phyloP scores from a whole-genome alignment of 1,140 invertebrate species.

The Pogonomyrmex californicus region DNA sequence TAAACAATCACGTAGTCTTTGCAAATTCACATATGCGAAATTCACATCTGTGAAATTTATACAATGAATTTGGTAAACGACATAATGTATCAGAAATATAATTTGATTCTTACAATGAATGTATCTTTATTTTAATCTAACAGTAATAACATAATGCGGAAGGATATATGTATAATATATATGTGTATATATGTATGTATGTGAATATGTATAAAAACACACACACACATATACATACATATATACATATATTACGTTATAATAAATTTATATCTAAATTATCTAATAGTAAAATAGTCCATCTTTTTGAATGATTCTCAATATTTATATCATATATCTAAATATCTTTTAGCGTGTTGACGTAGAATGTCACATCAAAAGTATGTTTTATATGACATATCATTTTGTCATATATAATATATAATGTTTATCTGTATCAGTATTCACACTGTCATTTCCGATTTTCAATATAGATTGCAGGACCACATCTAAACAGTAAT shows the following conservation, averaged over 20 bases:
- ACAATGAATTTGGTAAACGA: conserved; percentile 41
- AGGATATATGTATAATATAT: conserved; percentile 55
- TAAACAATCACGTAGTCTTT: conserved; percentile 4
- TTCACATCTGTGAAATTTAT: not conserved
- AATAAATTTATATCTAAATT: conserved; percentile 68
- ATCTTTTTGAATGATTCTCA: conserved; percentile 66
- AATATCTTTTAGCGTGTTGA: conserved; percentile 67
- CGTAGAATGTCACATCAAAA: conserved; percentile 64
- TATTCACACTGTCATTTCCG: conserved; percentile 58
- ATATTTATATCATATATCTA: conserved; percentile 63
- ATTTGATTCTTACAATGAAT: conserved; percentile 66
- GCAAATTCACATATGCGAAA: not conserved
- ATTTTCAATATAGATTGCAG: conserved; percentile 56
- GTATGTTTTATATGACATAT: conserved; percentile 1
- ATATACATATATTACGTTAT: conserved; percentile 42
- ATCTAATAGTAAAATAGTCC: conserved; percentile 78
- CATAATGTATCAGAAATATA: conserved; percentile 61
- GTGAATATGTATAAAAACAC: conserved; percentile 19
- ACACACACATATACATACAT: conserved; percentile 28
- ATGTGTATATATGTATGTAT: conserved; percentile 13
- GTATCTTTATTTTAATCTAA: conserved; percentile 74
- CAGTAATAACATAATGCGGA: conserved; percentile 72
- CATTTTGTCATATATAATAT: conserved; percentile 46
- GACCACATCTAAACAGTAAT: conserved; percentile 53
- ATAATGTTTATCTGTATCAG: conserved; percentile 10